Evolutionary conservation across 2,888 invertebrate genomes (phyloP), one percentile per base, ranked within the genome.

Genomic region (Eudasyphora cyanicolor): DNA sequence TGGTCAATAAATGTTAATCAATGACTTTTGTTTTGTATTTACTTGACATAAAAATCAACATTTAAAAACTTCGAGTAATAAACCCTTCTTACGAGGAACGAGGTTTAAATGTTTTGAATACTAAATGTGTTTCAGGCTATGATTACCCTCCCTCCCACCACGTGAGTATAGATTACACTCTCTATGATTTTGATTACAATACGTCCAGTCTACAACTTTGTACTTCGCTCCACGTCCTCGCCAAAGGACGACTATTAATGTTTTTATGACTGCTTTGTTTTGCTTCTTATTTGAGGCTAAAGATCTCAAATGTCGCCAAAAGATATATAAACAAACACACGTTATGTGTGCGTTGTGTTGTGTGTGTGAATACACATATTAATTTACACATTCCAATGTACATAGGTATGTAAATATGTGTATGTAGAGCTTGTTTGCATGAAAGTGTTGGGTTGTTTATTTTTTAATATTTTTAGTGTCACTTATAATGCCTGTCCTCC

Each of bases 401-500:
- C 19, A 17, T 49, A 49, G 5, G 45, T 45, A 14, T 45, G n/a
- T 45, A 45, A 45, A 4, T 24, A 12, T 29, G 60, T 60, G 14
- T 60, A 21, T n/a, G n/a, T n/a, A n/a, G n/a, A n/a, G 6, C 35
- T 19, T 54, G 3, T 54, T 24, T 54, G 54, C 29, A 38, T 5
- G 32, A 60, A 35, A n/a, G 32, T 62, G 60, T 29, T 60, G 17
- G 32, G 64, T 64, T 38, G 21, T 64, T 67, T 67, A 38, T 38
- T 42, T 67, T 67, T 38, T 67, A 67, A 67, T 67, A 42, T 42
- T 67, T 67, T 67, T 67, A 67, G 42, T 67, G 42, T 38, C 42
- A 42, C 67, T 67, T 42, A 35, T n/a, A n/a, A n/a, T 35, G 67
- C 21, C n/a, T n/a, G n/a, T n/a, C n/a, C n/a, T n/a, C n/a, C n/a